phyloP scores from a whole-genome alignment of 2,113 vertebrate species.

The Menura novaehollandiae region DNA sequence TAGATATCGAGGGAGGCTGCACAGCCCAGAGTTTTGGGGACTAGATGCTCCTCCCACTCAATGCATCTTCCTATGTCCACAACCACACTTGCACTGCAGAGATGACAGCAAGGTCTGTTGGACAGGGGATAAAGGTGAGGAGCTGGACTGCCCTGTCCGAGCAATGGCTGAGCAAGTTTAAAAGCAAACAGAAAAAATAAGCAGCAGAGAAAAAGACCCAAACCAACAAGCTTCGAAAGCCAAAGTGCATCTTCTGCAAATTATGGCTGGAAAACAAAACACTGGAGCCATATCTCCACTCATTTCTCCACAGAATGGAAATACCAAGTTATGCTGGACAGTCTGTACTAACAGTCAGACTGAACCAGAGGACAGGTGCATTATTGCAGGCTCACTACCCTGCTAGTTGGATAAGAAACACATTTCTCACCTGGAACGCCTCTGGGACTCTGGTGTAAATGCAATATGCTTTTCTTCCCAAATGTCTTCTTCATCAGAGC shows the following conservation, averaged over 20 bases:
- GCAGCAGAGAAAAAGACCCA: background rate
- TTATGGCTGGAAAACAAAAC: background rate
- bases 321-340: background rate
- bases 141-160: background rate
- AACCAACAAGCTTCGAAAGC: background rate
- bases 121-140: no score
- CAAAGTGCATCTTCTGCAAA: background rate
- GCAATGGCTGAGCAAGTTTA: background rate
- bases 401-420: background rate
- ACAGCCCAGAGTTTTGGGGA: background rate
- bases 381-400: background rate
- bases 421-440: constrained; percentile 82
- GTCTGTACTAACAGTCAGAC: background rate
- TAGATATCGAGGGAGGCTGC: background rate
- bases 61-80: background rate
- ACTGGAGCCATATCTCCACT: background rate
- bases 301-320: background rate
- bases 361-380: background rate
- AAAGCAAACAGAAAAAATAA: background rate
- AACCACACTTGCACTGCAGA: background rate
- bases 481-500: constrained; percentile 98
- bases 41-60: background rate
- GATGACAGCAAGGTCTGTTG: background rate
- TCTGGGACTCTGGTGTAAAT: constrained; percentile 89
- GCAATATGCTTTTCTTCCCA: constrained; percentile 97